Percentiles rank a stretch among this genome's conserved stretches.
Evolutionary conservation across 1,140 invertebrate genomes (phyloP).

Genomic region (Dryas iulia): DNA sequence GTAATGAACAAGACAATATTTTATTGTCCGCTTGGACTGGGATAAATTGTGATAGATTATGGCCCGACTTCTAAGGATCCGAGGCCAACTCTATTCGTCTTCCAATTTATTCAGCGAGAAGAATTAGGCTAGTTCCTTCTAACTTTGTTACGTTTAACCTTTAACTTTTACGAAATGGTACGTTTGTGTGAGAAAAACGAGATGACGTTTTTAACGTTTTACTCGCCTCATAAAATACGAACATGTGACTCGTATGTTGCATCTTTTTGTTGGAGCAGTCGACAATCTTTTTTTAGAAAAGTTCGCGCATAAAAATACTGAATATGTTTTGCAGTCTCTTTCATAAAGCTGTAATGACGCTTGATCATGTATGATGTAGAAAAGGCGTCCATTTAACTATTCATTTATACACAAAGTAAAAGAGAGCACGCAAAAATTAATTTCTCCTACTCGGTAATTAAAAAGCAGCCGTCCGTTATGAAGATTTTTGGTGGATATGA

Average conservation of each 20-base stretch:
- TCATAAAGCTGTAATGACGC: slow-evolving; percentile 16
- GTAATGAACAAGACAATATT: slow-evolving; percentile 67
- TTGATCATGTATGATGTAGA: slow-evolving; percentile 13
- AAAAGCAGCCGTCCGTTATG: slow-evolving; percentile 5
- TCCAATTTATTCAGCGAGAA: slow-evolving; percentile 41
- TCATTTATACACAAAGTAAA: slow-evolving; percentile 21
- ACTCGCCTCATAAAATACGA: not conserved
- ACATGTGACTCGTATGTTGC: slow-evolving; percentile 1
- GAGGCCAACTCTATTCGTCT: slow-evolving; percentile 48
- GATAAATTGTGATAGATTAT: slow-evolving; percentile 73
- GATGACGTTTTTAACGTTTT: not conserved
- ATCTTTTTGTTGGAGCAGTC: not conserved
- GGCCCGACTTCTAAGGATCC: slow-evolving; percentile 50
- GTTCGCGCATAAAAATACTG: slow-evolving; percentile 8
- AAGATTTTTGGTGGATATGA: slow-evolving; percentile 10
- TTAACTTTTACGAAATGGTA: not conserved
- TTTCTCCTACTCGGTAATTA: slow-evolving; percentile 3
- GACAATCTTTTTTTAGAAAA: slow-evolving; percentile 12
- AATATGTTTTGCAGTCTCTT: slow-evolving; percentile 18
- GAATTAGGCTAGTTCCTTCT: slow-evolving; percentile 4
- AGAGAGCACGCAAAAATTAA: slow-evolving; percentile 6
- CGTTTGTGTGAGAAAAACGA: not conserved
- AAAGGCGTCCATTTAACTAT: slow-evolving; percentile 21
- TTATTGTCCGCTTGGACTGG: slow-evolving; percentile 64
- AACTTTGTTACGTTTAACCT: not conserved